Evolutionary conservation across 2,888 invertebrate species (phyloP).

Genomic region (Ochropleura plecta): DNA sequence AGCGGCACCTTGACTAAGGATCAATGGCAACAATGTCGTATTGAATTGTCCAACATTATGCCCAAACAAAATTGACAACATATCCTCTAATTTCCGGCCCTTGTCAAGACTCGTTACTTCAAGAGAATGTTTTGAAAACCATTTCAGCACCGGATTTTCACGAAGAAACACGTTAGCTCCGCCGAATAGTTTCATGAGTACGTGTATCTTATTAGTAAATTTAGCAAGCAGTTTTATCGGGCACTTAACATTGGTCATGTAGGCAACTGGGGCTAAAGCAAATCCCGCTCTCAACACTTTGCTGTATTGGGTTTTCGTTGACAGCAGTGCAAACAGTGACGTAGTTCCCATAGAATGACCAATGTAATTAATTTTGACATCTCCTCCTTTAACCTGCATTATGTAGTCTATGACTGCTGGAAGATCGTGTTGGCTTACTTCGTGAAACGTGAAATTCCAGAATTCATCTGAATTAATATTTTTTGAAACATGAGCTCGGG

Average conservation of each 20-base stretch:
- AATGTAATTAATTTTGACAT: conserved; percentile 92
- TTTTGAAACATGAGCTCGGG: conserved; percentile 85
- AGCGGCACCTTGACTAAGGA: conserved; percentile 93
- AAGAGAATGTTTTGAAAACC: conserved; percentile 92
- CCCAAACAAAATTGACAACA: conserved; percentile 93
- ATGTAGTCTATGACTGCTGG: conserved; percentile 95
- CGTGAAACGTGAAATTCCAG: conserved; percentile 96
- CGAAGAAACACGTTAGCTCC: conserved; percentile 94
- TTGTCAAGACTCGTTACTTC: conserved; percentile 87
- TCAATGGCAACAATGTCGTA: conserved; percentile 92
- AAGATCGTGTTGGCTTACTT: conserved; percentile 96
- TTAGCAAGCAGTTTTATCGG: background rate
- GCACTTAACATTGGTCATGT: conserved; percentile 83
- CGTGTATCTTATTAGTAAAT: conserved; percentile 90
- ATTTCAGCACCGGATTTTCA: conserved; percentile 90
- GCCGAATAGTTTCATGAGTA: conserved; percentile 90
- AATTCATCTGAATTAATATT: conserved; percentile 88
- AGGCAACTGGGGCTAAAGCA: conserved; percentile 93
- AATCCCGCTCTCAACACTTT: conserved; percentile 92
- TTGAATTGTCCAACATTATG: conserved; percentile 93
- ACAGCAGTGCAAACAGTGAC: conserved; percentile 93
- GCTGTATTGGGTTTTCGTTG: conserved; percentile 92
- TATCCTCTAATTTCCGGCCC: conserved; percentile 92
- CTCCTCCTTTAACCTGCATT: conserved; percentile 82
- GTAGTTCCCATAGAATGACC: conserved; percentile 98